Evolutionary conservation across 2,888 invertebrate species (phyloP).

Genomic region (Antheraea assamensis): DNA sequence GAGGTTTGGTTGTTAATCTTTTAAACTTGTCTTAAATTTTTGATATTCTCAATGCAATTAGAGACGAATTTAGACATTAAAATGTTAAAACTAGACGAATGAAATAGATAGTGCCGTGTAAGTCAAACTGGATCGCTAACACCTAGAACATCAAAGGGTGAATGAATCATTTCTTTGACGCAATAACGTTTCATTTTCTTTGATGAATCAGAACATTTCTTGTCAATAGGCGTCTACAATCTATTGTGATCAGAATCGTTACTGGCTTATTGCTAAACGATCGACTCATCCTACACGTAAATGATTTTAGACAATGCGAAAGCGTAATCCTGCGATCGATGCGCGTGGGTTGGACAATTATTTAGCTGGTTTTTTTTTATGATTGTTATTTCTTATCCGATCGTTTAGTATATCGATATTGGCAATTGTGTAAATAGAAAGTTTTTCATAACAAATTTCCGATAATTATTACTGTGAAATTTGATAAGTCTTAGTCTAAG

Average conservation of each 20-base stretch:
- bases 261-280: conserved; percentile 17
- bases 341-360: conserved; percentile 24
- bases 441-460: conserved; percentile 23
- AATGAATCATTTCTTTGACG: not conserved
- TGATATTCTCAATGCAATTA: not conserved
- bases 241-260: conserved; percentile 9
- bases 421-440: conserved; percentile 47
- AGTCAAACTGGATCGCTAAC: not conserved
- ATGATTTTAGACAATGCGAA: conserved; percentile 21
- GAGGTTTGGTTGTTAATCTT: too few relatives aligned
- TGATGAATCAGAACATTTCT: conserved; percentile 11
- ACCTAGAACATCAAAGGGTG: not conserved
- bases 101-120: not conserved
- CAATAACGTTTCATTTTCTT: conserved; percentile 7
- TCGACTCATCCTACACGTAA: conserved; percentile 21
- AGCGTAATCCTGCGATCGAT: conserved; percentile 12
- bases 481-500: not conserved
- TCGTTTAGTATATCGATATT: conserved; percentile 38
- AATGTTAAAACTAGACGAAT: not conserved
- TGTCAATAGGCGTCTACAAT: not conserved
- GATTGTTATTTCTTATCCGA: conserved; percentile 8
- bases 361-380: conserved; percentile 8
- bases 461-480: not conserved
- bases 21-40: not conserved
- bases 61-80: not conserved